These are phyloP conservation scores for Drosophila anomalata DNA, from an alignment of 2,888 invertebrate species.

Conservation along the genomic window DNA sequence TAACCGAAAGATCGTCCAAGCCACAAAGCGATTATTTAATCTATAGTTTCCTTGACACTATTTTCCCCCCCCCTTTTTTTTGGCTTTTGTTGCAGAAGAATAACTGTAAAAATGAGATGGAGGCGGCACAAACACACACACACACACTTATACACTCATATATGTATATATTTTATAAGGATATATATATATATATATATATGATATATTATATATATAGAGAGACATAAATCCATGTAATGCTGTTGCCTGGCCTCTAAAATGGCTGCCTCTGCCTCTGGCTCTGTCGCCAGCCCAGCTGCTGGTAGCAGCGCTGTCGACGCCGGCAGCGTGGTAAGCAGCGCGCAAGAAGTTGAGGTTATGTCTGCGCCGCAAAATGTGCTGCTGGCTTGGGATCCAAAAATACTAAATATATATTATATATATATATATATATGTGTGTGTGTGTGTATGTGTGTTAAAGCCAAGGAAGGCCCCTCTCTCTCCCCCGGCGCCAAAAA, in stretches of 20 bases:
- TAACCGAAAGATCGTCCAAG: conserved; percentile 4
- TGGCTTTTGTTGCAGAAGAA: conserved; percentile 21
- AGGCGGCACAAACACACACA: conserved; percentile 14
- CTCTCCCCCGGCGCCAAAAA: background rate
- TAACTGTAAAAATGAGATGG: conserved; percentile 32
- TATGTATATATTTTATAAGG: conserved; percentile 1
- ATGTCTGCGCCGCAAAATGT: conserved; percentile 79
- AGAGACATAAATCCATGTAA: conserved; percentile 58
- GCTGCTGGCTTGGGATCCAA: conserved; percentile 49
- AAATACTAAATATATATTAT: conserved; percentile 9
- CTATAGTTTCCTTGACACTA: conserved; percentile 61
- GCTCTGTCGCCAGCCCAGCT: conserved; percentile 8
- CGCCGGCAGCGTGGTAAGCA: conserved; percentile 76
- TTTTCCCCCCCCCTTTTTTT: conserved; percentile 32
- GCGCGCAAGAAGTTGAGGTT: conserved; percentile 78
- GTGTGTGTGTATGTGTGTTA: background rate
- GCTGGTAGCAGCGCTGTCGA: conserved; percentile 43
- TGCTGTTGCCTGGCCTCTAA: conserved; percentile 78
- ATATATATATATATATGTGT: background rate
- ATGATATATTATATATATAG: conserved; percentile 14
- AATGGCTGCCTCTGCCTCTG: conserved; percentile 65
- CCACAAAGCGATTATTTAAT: conserved; percentile 25
- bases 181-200: conserved; percentile 4
- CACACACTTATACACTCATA: background rate
- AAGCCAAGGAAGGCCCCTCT: background rate